Conservation (phyloP, 92 coral and sea anemone species). For the Parazoanthus atlanticus region DNA sequence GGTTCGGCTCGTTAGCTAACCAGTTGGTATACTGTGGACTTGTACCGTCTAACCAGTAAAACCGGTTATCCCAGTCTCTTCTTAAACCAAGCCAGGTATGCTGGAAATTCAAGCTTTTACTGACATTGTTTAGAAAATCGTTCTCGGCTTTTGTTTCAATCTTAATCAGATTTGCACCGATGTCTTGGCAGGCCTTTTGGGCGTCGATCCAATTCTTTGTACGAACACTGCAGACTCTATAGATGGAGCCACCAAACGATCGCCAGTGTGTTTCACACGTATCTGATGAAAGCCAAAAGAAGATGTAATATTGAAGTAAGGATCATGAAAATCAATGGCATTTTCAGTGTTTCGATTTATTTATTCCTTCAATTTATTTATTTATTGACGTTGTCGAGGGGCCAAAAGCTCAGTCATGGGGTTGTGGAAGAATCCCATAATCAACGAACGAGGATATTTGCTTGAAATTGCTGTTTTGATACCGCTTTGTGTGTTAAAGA, state of each 20-base stretch:
- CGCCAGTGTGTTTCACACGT: conserved; percentile 31
- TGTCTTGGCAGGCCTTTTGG: conserved; percentile 8
- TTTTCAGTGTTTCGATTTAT: too few relatives aligned
- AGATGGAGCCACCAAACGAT: conserved; percentile 22
- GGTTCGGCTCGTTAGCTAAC: conserved; percentile 16
- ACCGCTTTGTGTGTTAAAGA: too few relatives aligned
- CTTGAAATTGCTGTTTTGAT: too few relatives aligned
- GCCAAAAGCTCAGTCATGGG: too few relatives aligned
- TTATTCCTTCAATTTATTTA: too few relatives aligned
- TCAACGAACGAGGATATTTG: too few relatives aligned
- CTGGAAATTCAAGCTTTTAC: not conserved
- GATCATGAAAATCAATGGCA: too few relatives aligned
- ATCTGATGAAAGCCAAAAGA: not conserved
- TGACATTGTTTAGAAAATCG: not conserved
- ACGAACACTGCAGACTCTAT: not conserved
- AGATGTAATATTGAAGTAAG: not conserved
- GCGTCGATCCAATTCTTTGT: conserved; percentile 29
- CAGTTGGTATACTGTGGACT: not conserved
- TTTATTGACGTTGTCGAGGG: too few relatives aligned
- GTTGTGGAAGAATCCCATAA: too few relatives aligned
- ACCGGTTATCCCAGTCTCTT: conserved; percentile 2
- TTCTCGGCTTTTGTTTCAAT: conserved; percentile 16
- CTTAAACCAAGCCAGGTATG: conserved; percentile 26
- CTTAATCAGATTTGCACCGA: conserved; percentile 16
- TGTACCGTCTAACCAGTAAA: conserved; percentile 29